A percentile compares a stretch with the other conserved stretches of the same genome.
phyloP scores from a whole-genome alignment of 2,888 invertebrate species.

The Lobophora halterata region DNA sequence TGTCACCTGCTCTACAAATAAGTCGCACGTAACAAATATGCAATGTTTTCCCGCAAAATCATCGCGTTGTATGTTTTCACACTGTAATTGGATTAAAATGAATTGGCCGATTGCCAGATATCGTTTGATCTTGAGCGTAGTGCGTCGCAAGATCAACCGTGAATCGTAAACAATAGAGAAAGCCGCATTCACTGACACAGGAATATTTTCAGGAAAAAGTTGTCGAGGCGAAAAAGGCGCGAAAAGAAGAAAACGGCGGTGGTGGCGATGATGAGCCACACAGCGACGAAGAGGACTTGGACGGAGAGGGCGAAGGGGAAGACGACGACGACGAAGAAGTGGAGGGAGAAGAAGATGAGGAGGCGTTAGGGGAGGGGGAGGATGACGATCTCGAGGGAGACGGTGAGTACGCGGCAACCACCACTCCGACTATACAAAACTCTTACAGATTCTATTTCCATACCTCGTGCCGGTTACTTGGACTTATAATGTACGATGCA shows the following conservation, averaged over 20 bases:
- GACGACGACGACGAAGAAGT: conserved; percentile 82
- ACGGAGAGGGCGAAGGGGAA: conserved; percentile 81
- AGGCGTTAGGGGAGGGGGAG: conserved; percentile 81
- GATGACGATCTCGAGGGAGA: conserved; percentile 85
- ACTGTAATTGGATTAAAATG: conserved; percentile 43
- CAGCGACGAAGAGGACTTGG: conserved; percentile 85
- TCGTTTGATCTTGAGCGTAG: conserved; percentile 49
- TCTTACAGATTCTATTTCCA: no score
- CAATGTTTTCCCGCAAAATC: conserved; percentile 45
- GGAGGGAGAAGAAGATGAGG: conserved; percentile 83
- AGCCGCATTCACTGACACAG: conserved; percentile 18
- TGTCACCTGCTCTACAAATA: conserved; percentile 71
- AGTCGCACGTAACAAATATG: conserved; percentile 45
- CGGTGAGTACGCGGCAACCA: conserved; percentile 5
- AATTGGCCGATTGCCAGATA: conserved; percentile 61
- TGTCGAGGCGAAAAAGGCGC: conserved; percentile 88
- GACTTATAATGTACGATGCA: no score
- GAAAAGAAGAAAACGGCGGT: conserved; percentile 89
- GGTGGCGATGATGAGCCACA: conserved; percentile 81
- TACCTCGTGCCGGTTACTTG: no score
- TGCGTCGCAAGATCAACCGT: conserved; percentile 30
- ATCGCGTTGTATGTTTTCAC: conserved; percentile 36
- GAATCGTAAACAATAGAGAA: conserved; percentile 40
- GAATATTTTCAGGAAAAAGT: conserved; percentile 82
- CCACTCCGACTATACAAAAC: conserved; percentile 4